Evolutionary conservation across 23 tunicate species (phyloP).

Genomic region (Diplosoma virens): DNA sequence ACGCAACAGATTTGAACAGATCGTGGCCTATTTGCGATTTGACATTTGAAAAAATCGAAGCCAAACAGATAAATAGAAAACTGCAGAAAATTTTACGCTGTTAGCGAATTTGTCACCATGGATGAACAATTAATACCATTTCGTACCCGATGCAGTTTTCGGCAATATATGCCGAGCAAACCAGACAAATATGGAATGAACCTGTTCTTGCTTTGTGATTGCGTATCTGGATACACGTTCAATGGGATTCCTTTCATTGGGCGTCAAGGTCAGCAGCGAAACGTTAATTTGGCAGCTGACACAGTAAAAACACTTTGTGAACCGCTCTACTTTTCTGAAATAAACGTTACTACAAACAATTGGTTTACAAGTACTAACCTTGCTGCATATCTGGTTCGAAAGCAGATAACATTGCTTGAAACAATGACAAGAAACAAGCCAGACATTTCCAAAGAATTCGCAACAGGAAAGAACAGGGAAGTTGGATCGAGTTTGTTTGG

Average conservation of each 20-base stretch:
- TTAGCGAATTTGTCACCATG: slow-evolving; percentile 21
- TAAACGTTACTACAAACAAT: slow-evolving; percentile 23
- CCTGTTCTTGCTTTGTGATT: slow-evolving; percentile 16
- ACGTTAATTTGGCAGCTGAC: slow-evolving; percentile 33
- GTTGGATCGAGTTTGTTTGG: slow-evolving; percentile 18
- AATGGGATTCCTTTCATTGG: slow-evolving; percentile 28
- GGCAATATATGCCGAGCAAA: slow-evolving; percentile 33
- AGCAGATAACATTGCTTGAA: slow-evolving; percentile 13
- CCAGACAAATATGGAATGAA: slow-evolving; percentile 43
- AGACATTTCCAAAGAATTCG: not conserved
- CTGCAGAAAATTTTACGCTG: slow-evolving; percentile 15
- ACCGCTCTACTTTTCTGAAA: slow-evolving; percentile 23
- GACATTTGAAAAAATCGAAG: slow-evolving; percentile 26
- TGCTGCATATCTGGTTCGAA: slow-evolving; percentile 15
- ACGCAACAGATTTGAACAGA: slow-evolving; percentile 24
- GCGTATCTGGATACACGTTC: slow-evolving; percentile 29
- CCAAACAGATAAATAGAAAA: slow-evolving; percentile 26
- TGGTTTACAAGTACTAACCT: slow-evolving; percentile 36
- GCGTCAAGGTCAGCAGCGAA: slow-evolving; percentile 32
- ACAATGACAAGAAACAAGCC: slow-evolving; percentile 11
- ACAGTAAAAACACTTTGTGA: slow-evolving; percentile 20
- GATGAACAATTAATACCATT: slow-evolving; percentile 36
- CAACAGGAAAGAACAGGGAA: slow-evolving; percentile 3
- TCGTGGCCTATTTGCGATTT: slow-evolving; percentile 29
- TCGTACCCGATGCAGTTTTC: slow-evolving; percentile 28